Conservation (phyloP, 1,140 invertebrate species). For the Listronotus oregonensis region DNA sequence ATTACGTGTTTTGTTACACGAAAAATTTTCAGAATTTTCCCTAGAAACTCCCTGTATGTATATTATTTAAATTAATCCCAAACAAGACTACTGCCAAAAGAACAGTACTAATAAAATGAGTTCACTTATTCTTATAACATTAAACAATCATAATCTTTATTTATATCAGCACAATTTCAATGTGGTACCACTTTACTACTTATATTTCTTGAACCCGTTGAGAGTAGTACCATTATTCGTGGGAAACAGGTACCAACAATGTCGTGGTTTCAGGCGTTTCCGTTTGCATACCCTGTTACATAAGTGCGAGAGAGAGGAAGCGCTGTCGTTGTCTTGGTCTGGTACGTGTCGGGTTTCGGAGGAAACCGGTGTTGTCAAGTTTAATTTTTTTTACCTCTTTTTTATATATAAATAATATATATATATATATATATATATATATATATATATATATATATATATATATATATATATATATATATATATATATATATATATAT, state of each 20-base stretch:
- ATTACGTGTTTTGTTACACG: no score
- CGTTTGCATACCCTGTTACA: conserved; percentile 19
- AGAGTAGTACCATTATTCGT: conserved; percentile 36
- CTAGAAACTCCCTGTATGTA: no score
- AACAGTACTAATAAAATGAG: no score
- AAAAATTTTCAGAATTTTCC: no score
- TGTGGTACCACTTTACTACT: conserved; percentile 35
- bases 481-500: no score
- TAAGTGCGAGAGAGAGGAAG: conserved; percentile 24
- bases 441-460: no score
- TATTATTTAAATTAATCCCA: no score
- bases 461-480: no score
- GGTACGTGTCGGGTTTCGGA: conserved; percentile 32
- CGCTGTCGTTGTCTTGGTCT: conserved; percentile 12
- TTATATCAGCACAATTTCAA: conserved; percentile 35
- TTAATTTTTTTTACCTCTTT: no score
- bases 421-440: no score
- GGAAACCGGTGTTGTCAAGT: not conserved
- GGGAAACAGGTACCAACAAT: conserved; percentile 37
- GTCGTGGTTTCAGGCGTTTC: conserved; percentile 36
- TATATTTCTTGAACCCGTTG: conserved; percentile 34
- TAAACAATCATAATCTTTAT: conserved; percentile 35
- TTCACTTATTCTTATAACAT: not conserved
- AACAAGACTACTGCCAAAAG: no score
- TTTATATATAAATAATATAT: no score